phyloP scores from a whole-genome alignment of 2,888 invertebrate species.

The Netelia fuscicornis region DNA sequence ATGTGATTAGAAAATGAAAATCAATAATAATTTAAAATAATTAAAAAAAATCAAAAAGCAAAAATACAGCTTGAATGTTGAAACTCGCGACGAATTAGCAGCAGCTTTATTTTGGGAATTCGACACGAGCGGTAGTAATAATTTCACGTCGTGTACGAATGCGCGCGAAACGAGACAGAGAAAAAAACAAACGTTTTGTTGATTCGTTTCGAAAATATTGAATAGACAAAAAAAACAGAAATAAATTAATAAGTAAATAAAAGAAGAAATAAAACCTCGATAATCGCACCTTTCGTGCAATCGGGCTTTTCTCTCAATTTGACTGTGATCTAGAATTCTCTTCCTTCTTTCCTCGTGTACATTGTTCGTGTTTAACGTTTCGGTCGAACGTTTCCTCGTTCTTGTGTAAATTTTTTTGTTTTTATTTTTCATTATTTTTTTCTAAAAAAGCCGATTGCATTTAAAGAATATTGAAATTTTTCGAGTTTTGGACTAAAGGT shows the following conservation, averaged over 20 bases:
- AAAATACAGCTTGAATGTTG: conserved; percentile 13
- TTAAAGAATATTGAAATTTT: not conserved
- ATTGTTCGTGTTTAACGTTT: conserved; percentile 1
- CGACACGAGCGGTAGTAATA: conserved; percentile 15
- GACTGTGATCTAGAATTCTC: conserved; percentile 40
- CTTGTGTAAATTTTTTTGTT: not conserved
- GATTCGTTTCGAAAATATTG: conserved; percentile 1
- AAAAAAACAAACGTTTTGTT: not conserved
- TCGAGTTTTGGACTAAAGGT: not conserved
- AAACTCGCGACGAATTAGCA: conserved; percentile 38
- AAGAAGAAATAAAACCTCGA: not conserved
- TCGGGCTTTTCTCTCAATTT: conserved; percentile 39
- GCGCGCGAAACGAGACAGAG: no score
- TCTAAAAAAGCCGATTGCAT: not conserved
- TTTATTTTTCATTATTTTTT: not conserved
- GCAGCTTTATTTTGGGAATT: not conserved
- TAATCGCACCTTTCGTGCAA: conserved; percentile 20
- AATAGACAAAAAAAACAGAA: no score
- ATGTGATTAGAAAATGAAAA: not conserved
- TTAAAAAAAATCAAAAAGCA: not conserved
- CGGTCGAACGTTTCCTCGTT: not conserved
- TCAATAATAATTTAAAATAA: no score
- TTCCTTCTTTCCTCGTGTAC: not conserved
- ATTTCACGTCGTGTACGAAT: conserved; percentile 16
- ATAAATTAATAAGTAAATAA: no score